Evolutionary conservation across 2,888 invertebrate genomes (phyloP), one percentile per base, ranked within the genome.

Genomic region (Eristalis pertinax): DNA sequence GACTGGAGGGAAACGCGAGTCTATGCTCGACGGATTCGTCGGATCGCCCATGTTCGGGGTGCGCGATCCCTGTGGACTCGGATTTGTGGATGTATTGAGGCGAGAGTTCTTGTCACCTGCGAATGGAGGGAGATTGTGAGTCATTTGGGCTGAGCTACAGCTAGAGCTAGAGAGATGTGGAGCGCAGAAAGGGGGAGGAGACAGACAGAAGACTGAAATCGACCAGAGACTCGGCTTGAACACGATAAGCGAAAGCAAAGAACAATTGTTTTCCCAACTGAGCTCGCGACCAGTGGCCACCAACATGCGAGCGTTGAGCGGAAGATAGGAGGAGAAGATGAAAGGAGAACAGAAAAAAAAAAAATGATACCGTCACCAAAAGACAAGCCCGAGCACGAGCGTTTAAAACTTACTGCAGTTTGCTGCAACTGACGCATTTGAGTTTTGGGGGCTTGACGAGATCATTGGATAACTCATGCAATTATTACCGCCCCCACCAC

Each of bases 31-130:
- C 60, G 90, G 60, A 68, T 89, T 90, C 63, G 89, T 89, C 5
- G 76, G 89, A 85, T 90, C 89, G 3, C 93, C 90, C 22, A 91
- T 88, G 68, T 90, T 90, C 3, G 91, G 91, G 50, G 92, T 92
- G 69, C 91, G 89, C 4, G 91, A 89, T 26, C 92, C 90, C 81
- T 93, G 92, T 10, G 93, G 92, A 90, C 93, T 93, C 15, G 92
- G 91, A 43, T 90, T 90, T n/a, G 84, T 72, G 15, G 94, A 93
- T 19, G 94, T 93, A 64, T 94, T 94, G 13, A 94, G 69, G 79
- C 94, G 94, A 24, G 90, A 77, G 58, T 93, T 93, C 92, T 92
- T 92, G 67, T 92, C 92, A 84, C 90, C 92, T 92, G 72, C 4
- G 24, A 19, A 69, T 38, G 29, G n/a, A 4, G 19, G 24, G 26